Evolutionary conservation across 2,797 vertebrate genomes (phyloP), one percentile per base, ranked within the genome.

Genomic region (Crenichthys baileyi): DNA sequence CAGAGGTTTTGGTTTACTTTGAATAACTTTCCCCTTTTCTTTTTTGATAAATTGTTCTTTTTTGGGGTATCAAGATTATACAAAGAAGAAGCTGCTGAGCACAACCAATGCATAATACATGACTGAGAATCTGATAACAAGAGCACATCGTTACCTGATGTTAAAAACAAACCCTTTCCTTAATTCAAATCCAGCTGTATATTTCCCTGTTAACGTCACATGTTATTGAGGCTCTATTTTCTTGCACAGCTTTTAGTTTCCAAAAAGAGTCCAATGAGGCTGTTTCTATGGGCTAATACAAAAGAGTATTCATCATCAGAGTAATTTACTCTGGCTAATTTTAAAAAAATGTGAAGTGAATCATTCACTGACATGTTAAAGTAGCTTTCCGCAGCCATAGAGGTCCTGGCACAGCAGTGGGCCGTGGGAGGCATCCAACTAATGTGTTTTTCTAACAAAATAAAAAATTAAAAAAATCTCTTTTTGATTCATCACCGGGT

Each of bases 71-170:
- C 85, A 87, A 87, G 83, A 89, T 89, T 84, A 75, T 75, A 82
- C 84, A 61, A 72, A 73, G 80, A 85, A 78, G 85, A 91, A 91
- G 82, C 80, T 78, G 63, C 75, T 46, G 82, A 88, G 89, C 76
- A 79, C 78, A 84, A 56, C 44, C 13, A 56, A 92, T 93, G 79
- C 81, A 92, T 92, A 90, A 90, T 91, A 80, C 63, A 87, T 89
- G 84, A 86, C 76, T 84, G 81, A 85, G 82, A 84, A 53, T 41
- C 82, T 83, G 81, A 79, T 74, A 67, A 82, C 73, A 84, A 79
- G 58, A 76, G 77, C 81, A 72, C 79, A 81, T 86, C 46, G 82
- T 76, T 76, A 77, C 78, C 61, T 81, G 73, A 76, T 61, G 73
- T 73, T 76, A 83, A 85, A 86, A 91, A 85, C 86, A 87, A 78